Conservation (phyloP, 92 coral and sea anemone species). For the Epizoanthus scotinus region DNA sequence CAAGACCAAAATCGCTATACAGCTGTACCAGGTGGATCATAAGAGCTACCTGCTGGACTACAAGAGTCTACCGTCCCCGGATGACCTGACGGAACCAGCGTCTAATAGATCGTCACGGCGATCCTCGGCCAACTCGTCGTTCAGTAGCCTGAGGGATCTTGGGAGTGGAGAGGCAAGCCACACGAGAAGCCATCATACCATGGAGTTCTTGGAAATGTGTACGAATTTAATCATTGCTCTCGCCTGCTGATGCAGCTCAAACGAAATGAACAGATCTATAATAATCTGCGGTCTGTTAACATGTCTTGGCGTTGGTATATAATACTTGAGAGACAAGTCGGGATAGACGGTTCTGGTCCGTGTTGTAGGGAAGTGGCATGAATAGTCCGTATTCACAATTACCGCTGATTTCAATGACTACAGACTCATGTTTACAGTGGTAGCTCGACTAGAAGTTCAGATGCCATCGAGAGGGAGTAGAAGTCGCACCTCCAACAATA, state of each 20-base stretch:
- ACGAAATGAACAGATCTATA: no score
- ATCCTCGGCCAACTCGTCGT: constrained; percentile 93
- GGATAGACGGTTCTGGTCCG: no score
- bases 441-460: no score
- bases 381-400: no score
- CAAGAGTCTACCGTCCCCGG: constrained; percentile 82
- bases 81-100: constrained; percentile 38
- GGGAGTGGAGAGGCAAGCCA: constrained; percentile 44
- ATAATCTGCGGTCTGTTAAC: no score
- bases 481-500: no score
- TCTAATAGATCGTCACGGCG: constrained; percentile 76
- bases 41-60: constrained; percentile 93
- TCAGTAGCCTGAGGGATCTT: constrained; percentile 87
- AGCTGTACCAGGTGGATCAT: constrained; percentile 95
- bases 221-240: constrained; percentile 90
- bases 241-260: constrained; percentile 62
- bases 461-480: no score
- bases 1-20: constrained; percentile 91
- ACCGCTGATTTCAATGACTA: no score
- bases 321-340: no score
- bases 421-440: no score
- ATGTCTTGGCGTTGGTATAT: no score
- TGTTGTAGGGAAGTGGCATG: no score
- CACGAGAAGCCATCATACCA: constrained; percentile 76
- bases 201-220: constrained; percentile 98